Percentiles rank a stretch among this genome's conserved stretches.
Evolutionary conservation across 2,888 invertebrate genomes (phyloP).

Genomic region (Mimas tiliae): DNA sequence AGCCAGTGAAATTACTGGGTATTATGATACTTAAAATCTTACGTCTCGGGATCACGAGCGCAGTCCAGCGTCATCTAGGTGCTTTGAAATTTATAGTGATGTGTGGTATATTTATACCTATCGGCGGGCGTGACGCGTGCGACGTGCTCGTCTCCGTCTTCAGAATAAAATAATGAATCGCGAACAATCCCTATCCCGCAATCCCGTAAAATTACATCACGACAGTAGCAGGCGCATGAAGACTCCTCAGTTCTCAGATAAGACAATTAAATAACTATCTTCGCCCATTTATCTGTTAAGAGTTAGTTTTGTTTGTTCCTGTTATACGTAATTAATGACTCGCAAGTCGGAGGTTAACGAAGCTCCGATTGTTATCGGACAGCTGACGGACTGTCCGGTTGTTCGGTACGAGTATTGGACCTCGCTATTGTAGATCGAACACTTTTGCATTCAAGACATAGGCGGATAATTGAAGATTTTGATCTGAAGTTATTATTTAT

Average conservation of each 20-base stretch:
- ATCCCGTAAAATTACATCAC: conserved; percentile 1
- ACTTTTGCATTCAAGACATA: neutral
- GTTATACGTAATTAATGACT: conserved; percentile 77
- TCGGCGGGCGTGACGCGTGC: no score
- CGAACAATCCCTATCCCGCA: neutral
- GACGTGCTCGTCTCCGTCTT: no score
- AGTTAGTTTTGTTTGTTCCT: conserved; percentile 80
- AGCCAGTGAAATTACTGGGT: no score
- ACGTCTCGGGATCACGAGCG: no score
- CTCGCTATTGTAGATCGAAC: conserved; percentile 1
- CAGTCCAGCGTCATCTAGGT: no score
- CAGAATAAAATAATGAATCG: no score
- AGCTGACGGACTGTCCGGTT: conserved; percentile 54
- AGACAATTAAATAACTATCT: conserved; percentile 81
- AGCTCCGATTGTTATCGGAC: conserved; percentile 66
- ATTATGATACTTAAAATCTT: no score
- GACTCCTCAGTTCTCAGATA: conserved; percentile 40
- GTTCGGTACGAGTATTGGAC: conserved; percentile 23
- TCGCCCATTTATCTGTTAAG: conserved; percentile 73
- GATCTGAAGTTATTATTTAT: neutral
- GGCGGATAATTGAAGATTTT: conserved; percentile 6
- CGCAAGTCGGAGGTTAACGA: conserved; percentile 75
- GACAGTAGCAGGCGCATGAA: neutral
- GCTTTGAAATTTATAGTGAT: no score
- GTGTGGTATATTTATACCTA: no score